Base-by-base conservation (phyloP, 1,140 invertebrate species). In the Lanistes nyassanus region DNA sequence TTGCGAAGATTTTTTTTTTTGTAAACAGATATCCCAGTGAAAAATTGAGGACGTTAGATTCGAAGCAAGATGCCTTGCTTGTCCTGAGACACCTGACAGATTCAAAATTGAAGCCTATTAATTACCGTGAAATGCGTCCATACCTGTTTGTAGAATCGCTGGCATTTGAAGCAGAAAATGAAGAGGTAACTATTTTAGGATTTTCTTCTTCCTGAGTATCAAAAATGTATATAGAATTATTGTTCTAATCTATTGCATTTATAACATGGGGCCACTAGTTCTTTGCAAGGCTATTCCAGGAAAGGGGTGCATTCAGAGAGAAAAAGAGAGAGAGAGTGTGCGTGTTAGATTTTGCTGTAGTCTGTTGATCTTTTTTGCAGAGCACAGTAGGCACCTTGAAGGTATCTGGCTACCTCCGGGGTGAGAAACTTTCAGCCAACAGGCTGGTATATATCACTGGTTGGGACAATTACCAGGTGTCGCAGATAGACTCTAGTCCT, bases 391-490 rank as follows among this genome's bases (percentile, higher is more conserved):
- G 96, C 31, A 95, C 93, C 51, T 88, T 98, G 39, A 94, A 94
- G 90, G 88, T 98, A 2, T 94, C 93, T 76, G 97, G 97, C 3
- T 98, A 94, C 89, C 87, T 99, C 64, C 90, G 95, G 83, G 95
- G 96, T 0, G 83, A 84, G 19, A 91, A 92, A 80, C 90, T 94
- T 11, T 89, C 98, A 55, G 96, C 95, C 0, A 98, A 99, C 91
- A 91, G 93, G 79, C 90, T 98, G 64, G 90, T 99, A 64, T 95
- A 99, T 84, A 92, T 99, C 69, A 93, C 95, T 69, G 96, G 96
- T 0, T 92, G 96, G 85, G 97, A 96, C 56, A 95, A 98, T 86
- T 99, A 94, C 88, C 97, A 98, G 91, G 93, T 99, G 92, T 91
- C 89, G 4, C 92, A 94, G 86, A 96, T 98, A 80, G 93, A 94